These are phyloP conservation scores for Crotalus horridus DNA, from an alignment of 2,113 vertebrate genomes.

Conservation along the genomic window DNA sequence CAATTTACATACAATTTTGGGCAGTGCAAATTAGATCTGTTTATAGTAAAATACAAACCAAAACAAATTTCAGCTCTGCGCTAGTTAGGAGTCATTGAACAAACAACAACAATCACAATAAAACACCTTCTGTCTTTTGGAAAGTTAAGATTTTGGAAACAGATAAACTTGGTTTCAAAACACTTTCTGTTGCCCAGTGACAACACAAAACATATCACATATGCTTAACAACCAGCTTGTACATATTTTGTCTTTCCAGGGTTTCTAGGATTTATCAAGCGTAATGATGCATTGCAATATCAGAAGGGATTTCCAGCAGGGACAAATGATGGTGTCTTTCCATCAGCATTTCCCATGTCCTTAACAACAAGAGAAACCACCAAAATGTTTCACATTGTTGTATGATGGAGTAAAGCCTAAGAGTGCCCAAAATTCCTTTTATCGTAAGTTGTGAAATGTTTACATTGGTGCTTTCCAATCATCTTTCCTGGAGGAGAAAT, in stretches of 20 bases:
- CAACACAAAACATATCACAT: conserved; percentile 76
- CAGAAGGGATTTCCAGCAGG: conserved; percentile 68
- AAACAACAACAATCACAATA: conserved; percentile 41
- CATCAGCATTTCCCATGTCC: conserved; percentile 71
- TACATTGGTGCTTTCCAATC: not conserved
- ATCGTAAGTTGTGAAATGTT: not conserved
- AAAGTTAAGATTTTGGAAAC: conserved; percentile 74
- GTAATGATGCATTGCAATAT: conserved; percentile 72
- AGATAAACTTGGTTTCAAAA: conserved; percentile 71
- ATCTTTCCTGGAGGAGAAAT: not conserved
- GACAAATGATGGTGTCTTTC: conserved; percentile 82
- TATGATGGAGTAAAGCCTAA: conserved; percentile 58
- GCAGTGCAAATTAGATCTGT: not conserved
- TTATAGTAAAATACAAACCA: not conserved
- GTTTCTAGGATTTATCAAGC: conserved; percentile 78
- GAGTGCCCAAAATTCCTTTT: conserved; percentile 29
- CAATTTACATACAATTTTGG: not conserved
- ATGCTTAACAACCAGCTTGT: conserved; percentile 79
- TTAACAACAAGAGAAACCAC: conserved; percentile 28
- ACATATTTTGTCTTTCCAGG: conserved; percentile 80
- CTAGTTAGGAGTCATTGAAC: not conserved
- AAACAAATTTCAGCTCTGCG: not conserved
- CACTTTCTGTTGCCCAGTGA: conserved; percentile 77
- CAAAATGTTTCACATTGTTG: conserved; percentile 67
- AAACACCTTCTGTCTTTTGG: conserved; percentile 66